These are phyloP conservation scores for Troides aeacus DNA, from an alignment of 2,888 invertebrate species.

Conservation along the genomic window DNA sequence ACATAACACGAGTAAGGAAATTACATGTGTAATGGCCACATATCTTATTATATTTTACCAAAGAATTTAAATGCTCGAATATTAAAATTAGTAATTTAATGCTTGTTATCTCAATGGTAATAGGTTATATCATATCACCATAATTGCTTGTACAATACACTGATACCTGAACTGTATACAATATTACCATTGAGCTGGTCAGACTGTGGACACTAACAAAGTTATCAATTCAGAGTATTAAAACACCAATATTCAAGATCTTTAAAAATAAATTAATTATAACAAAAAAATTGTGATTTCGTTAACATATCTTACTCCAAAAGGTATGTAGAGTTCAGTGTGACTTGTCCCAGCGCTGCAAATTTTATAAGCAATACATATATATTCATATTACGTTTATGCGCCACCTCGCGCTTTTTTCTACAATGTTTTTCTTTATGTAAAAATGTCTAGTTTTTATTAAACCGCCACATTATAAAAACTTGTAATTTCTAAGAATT, in stretches of 20 bases:
- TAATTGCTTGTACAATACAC: background rate
- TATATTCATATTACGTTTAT: background rate
- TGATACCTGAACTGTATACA: background rate
- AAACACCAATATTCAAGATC: background rate
- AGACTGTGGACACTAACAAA: background rate
- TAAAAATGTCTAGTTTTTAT: background rate
- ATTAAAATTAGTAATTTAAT: background rate
- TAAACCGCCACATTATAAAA: background rate
- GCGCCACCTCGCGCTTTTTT: background rate
- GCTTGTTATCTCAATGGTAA: slow-evolving; percentile 9
- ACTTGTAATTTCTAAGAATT: background rate
- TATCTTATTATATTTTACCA: background rate
- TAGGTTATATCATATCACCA: slow-evolving; percentile 9
- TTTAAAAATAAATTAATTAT: background rate
- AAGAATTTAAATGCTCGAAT: background rate
- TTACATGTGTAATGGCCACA: background rate
- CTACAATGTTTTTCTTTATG: background rate
- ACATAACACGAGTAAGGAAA: slow-evolving; percentile 5
- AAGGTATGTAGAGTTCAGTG: background rate
- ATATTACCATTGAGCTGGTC: background rate
- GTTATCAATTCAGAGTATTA: background rate
- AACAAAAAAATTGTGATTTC: background rate
- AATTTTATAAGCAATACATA: background rate
- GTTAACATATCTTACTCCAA: background rate
- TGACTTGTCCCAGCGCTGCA: slow-evolving; percentile 1